These are phyloP conservation scores for Tragelaphus eurycerus DNA, from an alignment of 2,797 vertebrate species.

Conservation along the genomic window DNA sequence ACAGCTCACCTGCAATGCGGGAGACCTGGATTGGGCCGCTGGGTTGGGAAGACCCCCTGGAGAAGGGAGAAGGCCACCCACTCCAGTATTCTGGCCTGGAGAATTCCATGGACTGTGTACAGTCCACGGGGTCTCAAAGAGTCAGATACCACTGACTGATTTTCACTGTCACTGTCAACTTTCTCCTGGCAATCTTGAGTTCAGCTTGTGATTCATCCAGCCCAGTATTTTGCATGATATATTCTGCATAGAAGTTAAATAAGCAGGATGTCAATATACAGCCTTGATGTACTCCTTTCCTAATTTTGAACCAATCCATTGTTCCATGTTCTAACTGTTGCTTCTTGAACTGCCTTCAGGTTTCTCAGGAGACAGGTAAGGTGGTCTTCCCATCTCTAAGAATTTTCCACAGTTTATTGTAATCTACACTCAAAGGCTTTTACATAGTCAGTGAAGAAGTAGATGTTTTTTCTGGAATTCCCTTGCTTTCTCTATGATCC, in stretches of 20 bases:
- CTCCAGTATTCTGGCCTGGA: not conserved
- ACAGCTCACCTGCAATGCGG: not conserved
- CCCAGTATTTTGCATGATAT: not conserved
- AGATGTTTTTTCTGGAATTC: not conserved
- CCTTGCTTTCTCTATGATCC: not conserved
- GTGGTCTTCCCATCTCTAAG: not conserved
- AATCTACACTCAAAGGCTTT: not conserved
- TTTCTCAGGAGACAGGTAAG: not conserved
- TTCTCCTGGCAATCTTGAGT: not conserved
- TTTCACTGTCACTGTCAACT: not conserved
- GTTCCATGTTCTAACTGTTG: not conserved
- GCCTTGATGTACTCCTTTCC: not conserved
- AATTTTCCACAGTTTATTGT: not conserved
- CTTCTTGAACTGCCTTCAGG: not conserved
- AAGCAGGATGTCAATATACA: not conserved
- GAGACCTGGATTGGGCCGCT: not conserved
- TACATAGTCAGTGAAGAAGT: not conserved
- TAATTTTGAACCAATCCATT: not conserved
- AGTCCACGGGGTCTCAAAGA: not conserved
- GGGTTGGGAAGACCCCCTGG: not conserved
- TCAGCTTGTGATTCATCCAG: not conserved
- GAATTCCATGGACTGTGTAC: not conserved
- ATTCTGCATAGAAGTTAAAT: not conserved
- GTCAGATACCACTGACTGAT: not conserved
- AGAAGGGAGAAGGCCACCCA: not conserved